These are phyloP conservation scores for Sipha maydis DNA, from an alignment of 2,888 invertebrate genomes.

Conservation along the genomic window DNA sequence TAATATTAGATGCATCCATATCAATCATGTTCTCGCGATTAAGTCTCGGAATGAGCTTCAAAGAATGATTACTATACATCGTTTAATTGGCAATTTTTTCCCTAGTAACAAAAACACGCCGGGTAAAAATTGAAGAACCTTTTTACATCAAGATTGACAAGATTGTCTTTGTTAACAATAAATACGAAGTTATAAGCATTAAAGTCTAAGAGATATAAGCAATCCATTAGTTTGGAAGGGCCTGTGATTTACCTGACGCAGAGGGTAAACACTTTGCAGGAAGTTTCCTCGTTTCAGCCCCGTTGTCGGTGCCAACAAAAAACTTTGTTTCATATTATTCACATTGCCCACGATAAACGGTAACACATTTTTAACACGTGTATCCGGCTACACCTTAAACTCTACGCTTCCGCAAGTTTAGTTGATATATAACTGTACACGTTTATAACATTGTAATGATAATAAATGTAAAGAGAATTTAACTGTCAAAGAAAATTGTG, in stretches of 20 bases:
- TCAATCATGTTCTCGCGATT: no score
- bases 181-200: background rate
- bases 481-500: background rate
- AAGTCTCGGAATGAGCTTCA: no score
- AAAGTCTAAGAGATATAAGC: background rate
- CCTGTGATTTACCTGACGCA: slow-evolving; percentile 24
- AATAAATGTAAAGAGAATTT: background rate
- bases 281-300: background rate
- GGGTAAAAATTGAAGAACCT: background rate
- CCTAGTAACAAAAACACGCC: background rate
- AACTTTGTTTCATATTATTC: slow-evolving; percentile 50
- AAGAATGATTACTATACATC: background rate
- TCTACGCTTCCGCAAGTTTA: slow-evolving; percentile 5
- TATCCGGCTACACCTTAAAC: slow-evolving; percentile 33
- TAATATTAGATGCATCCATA: no score
- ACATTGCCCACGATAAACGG: slow-evolving; percentile 11
- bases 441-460: background rate
- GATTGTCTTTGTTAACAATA: background rate
- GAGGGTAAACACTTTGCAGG: slow-evolving; percentile 32
- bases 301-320: slow-evolving; percentile 37
- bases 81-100: background rate
- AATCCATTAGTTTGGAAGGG: background rate
- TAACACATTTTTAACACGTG: slow-evolving; percentile 51
- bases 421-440: background rate
- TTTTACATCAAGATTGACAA: background rate